Evolutionary conservation across 2,888 invertebrate genomes (phyloP).

Genomic region (Drepana falcataria): DNA sequence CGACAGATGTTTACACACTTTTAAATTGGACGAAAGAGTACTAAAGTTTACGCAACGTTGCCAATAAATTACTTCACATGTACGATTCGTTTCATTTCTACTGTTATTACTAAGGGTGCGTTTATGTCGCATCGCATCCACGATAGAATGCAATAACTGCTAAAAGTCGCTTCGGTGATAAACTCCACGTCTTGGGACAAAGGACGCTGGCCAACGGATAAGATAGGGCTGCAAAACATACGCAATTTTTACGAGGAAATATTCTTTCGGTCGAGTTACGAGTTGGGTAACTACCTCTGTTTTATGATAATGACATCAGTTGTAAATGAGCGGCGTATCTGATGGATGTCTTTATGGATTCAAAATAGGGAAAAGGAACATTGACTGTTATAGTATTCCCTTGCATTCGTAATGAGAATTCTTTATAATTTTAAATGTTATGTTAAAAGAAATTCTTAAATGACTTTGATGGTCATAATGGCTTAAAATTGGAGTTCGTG

Average conservation of each 20-base stretch:
- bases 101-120: slow-evolving; percentile 49
- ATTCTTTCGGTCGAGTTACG: not conserved
- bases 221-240: slow-evolving; percentile 25
- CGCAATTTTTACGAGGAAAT: slow-evolving; percentile 2
- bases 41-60: slow-evolving; percentile 24
- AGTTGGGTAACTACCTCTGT: not conserved
- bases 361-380: not conserved
- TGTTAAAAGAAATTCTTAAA: no score
- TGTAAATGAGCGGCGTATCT: slow-evolving; percentile 1
- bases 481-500: slow-evolving; percentile 20
- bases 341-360: not conserved
- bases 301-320: slow-evolving; percentile 2
- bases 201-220: slow-evolving; percentile 41
- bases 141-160: slow-evolving; percentile 57
- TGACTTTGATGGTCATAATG: no score
- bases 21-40: slow-evolving; percentile 24
- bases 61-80: slow-evolving; percentile 38
- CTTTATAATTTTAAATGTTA: no score
- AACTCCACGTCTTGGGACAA: slow-evolving; percentile 59
- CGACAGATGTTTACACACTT: slow-evolving; percentile 24
- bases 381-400: no score
- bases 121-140: slow-evolving; percentile 39
- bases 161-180: slow-evolving; percentile 54
- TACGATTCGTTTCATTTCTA: slow-evolving; percentile 47
- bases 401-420: no score